Percentiles rank a stretch among this genome's conserved stretches.
Conservation (phyloP, 2,888 invertebrate genomes). For the Elegia similella region DNA sequence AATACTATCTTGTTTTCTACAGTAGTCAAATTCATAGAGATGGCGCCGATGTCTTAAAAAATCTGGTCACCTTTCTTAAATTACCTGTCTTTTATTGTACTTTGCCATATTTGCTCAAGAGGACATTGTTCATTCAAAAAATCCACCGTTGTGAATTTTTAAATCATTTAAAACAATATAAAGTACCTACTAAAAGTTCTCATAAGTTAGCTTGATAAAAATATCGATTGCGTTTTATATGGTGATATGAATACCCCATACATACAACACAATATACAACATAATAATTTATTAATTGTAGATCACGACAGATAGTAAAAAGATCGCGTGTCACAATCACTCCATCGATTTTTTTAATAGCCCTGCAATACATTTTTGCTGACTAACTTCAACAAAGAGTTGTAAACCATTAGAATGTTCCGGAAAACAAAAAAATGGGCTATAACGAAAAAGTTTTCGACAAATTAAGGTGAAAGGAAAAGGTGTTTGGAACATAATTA, state of each 20-base stretch:
- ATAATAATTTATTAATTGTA: conserved; percentile 22
- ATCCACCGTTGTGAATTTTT: too few relatives aligned
- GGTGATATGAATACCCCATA: too few relatives aligned
- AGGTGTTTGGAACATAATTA: neutral
- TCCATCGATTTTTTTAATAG: conserved; percentile 43
- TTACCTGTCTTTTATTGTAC: too few relatives aligned
- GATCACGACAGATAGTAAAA: conserved; percentile 22
- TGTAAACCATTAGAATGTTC: conserved; percentile 22
- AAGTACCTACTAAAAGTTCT: too few relatives aligned
- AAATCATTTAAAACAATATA: too few relatives aligned
- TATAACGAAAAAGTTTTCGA: neutral
- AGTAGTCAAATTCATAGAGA: too few relatives aligned
- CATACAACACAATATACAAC: conserved; percentile 11
- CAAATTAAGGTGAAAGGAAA: neutral
- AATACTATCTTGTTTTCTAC: too few relatives aligned
- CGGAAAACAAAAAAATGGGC: conserved; percentile 14
- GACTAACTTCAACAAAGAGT: conserved; percentile 29
- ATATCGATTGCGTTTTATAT: conserved; percentile 5
- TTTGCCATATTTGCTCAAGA: too few relatives aligned
- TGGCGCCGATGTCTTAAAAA: too few relatives aligned
- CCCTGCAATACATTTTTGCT: conserved; percentile 32
- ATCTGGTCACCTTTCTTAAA: too few relatives aligned
- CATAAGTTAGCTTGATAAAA: neutral
- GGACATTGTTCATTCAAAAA: too few relatives aligned
- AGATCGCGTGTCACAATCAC: conserved; percentile 40